Base-by-base conservation (phyloP, 2,888 invertebrate species). In the Acronicta aceris region DNA sequence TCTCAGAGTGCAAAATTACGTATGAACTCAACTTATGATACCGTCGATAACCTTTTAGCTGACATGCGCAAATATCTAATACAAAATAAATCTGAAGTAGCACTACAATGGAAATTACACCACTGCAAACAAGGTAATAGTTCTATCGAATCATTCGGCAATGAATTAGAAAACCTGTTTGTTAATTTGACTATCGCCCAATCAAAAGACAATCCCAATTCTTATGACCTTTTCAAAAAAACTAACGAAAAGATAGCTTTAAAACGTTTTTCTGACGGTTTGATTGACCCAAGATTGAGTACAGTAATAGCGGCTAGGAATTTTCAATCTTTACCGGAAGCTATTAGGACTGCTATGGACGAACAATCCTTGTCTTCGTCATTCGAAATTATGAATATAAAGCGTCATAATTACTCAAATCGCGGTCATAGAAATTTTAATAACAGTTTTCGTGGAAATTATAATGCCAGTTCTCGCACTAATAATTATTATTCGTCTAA, bases 11-110 rank as follows among this genome's bases (percentile, higher is more conserved):
- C 58, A 6, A 52, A 58, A 30, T 15, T 58, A 2, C 45, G 58
- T n/a, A 12, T 58, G 40, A 50, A 38, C 12, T 4, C 38, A 45
- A 16, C 45, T 8, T 56, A 57, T 13, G 36, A 25, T 16, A 33
- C 27, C 15, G n/a, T 50, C 1, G n/a, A 57, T 13, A 50, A 9
- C 15, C 25, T 50, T 15, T 15, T 57, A 21, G 12, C n/a, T 2
- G 57, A 50, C 25, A 50, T 57, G 57, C 49, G 50, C 15, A 57
- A 9, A 10, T 17, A 38, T 49, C 50, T 57, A 45, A 21, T 57
- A 36, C 42, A 36, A n/a, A 49, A 38, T 0, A 57, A 50, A 33
- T 49, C 45, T 6, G 49, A 43, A 1, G 49, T 15, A 8, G 45
- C 57, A 17, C 27, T 59, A 27, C 52, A 59, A 21, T 13, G 51